phyloP scores from a whole-genome alignment of 1,140 invertebrate species.

The Bombus huntii region DNA sequence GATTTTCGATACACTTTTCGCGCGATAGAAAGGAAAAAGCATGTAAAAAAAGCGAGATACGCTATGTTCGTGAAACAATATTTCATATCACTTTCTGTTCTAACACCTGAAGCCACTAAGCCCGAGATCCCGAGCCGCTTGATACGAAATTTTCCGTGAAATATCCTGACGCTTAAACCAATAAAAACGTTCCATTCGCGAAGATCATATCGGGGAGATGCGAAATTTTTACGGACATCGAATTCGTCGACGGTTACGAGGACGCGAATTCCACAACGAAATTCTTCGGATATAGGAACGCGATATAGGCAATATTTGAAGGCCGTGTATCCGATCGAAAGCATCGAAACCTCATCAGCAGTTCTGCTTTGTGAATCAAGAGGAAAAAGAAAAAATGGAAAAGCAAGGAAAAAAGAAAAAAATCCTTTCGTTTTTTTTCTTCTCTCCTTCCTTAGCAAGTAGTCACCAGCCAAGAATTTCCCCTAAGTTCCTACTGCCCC shows the following conservation, averaged over 20 bases:
- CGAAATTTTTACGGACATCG: background rate
- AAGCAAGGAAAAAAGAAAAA: background rate
- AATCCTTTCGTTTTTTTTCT: background rate
- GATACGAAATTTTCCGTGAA: background rate
- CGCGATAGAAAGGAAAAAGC: background rate
- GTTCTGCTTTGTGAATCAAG: constrained; percentile 51
- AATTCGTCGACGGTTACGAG: background rate
- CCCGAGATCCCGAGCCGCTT: background rate
- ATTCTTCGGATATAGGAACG: constrained; percentile 8
- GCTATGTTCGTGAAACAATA: background rate
- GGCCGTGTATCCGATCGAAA: constrained; percentile 48
- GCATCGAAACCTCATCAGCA: constrained; percentile 54
- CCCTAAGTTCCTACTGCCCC: background rate
- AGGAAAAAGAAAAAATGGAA: background rate
- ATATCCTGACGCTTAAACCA: background rate
- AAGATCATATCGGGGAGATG: background rate
- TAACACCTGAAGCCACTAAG: background rate
- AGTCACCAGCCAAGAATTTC: background rate
- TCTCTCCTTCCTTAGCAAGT: background rate
- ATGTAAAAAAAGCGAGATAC: background rate
- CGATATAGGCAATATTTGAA: constrained; percentile 20
- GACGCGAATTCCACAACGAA: constrained; percentile 40
- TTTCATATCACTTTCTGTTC: background rate
- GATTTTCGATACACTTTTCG: background rate
- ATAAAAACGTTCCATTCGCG: background rate